Evolutionary conservation across 2,888 invertebrate genomes (phyloP).

Genomic region (Steinernema scapterisci): DNA sequence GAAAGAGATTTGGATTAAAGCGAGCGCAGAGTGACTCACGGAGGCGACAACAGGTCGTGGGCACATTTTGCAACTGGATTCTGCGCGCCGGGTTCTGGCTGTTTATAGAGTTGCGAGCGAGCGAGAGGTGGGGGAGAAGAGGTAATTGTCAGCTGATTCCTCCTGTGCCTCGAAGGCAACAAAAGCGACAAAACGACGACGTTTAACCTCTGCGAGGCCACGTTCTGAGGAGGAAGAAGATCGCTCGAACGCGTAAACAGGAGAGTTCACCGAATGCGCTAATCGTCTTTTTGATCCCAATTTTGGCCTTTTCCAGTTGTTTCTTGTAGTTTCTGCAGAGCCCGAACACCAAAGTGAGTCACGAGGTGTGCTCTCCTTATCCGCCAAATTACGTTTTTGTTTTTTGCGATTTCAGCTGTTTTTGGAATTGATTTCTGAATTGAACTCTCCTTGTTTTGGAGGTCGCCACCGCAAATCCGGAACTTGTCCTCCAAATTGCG

Average conservation of each 20-base stretch:
- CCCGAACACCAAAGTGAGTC: too few species aligned
- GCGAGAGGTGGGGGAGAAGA: background rate
- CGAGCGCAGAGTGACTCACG: conserved; percentile 13
- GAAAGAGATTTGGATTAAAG: background rate
- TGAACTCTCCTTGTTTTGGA: too few species aligned
- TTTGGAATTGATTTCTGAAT: background rate
- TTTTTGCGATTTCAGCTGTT: background rate
- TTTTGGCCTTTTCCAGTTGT: background rate
- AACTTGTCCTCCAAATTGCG: too few species aligned
- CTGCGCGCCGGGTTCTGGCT: background rate
- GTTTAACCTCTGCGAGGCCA: too few species aligned
- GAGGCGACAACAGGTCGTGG: background rate
- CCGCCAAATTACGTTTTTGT: too few species aligned
- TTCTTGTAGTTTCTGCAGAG: too few species aligned
- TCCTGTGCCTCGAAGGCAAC: background rate
- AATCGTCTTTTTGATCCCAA: background rate
- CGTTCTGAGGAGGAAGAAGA: too few species aligned
- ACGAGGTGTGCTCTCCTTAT: too few species aligned
- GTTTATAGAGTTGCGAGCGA: conserved; percentile 22
- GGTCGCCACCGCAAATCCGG: too few species aligned
- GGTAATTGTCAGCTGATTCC: conserved; percentile 26
- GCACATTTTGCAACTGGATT: conserved; percentile 18
- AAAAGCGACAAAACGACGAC: too few species aligned
- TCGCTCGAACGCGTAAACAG: background rate
- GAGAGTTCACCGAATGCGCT: background rate